A percentile compares a stretch with the other conserved stretches of the same genome.
phyloP scores from a whole-genome alignment of 30 jellyfish, hydroid and myxozoan genomes.

The Cassiopea xamachana region DNA sequence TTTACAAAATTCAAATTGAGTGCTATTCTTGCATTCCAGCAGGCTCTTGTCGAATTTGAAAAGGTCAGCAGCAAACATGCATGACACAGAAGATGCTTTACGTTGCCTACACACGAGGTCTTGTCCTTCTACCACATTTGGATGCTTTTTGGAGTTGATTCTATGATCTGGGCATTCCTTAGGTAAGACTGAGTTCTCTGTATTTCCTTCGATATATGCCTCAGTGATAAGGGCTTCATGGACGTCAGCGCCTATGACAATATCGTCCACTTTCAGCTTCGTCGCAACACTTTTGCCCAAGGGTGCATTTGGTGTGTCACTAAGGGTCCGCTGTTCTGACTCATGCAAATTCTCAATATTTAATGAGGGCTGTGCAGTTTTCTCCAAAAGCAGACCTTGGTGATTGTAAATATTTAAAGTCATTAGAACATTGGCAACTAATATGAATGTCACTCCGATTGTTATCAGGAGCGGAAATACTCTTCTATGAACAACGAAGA shows the following conservation, averaged over 20 bases:
- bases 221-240: neutral
- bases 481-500: neutral
- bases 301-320: too few relatives aligned
- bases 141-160: neutral
- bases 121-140: neutral
- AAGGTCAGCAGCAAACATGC: constrained; percentile 61
- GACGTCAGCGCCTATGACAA: neutral
- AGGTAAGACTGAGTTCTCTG: neutral
- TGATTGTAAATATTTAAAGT: constrained; percentile 1
- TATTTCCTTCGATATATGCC: neutral
- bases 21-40: constrained; percentile 24
- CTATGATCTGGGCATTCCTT: constrained; percentile 30
- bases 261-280: neutral
- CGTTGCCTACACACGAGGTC: constrained; percentile 68
- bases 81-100: constrained; percentile 55
- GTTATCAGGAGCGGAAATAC: neutral
- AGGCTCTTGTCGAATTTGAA: constrained; percentile 25
- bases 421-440: neutral
- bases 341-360: too few relatives aligned
- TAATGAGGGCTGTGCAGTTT: too few relatives aligned
- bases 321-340: too few relatives aligned
- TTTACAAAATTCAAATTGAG: constrained; percentile 5
- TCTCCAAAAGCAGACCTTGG: too few relatives aligned
- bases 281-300: neutral
- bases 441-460: neutral